Evolutionary conservation across 1,140 invertebrate genomes (phyloP).

Genomic region (Gryon sp.): DNA sequence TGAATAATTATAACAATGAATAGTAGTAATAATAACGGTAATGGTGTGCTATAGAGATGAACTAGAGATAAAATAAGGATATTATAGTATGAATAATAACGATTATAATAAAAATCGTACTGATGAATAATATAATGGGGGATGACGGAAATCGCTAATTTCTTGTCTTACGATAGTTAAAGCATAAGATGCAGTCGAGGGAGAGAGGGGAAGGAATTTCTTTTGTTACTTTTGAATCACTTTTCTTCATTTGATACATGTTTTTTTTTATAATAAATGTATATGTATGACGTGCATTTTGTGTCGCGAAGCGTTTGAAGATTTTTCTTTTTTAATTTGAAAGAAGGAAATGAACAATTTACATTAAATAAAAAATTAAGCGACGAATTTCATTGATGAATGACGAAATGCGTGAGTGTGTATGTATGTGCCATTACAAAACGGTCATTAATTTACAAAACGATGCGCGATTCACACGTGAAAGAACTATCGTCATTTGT

Average conservation of each 20-base stretch:
- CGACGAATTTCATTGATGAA: slow-evolving; percentile 63
- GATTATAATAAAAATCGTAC: slow-evolving; percentile 51
- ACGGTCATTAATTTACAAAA: slow-evolving; percentile 75
- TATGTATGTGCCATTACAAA: slow-evolving; percentile 70
- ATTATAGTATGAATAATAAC: slow-evolving; percentile 55
- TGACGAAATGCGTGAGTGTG: slow-evolving; percentile 57
- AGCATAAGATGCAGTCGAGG: slow-evolving; percentile 72
- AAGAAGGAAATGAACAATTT: too few relatives aligned
- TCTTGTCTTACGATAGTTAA: slow-evolving; percentile 68
- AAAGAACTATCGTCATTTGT: slow-evolving; percentile 77
- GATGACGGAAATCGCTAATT: slow-evolving; percentile 65
- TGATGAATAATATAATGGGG: slow-evolving; percentile 59
- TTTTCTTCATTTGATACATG: slow-evolving; percentile 67
- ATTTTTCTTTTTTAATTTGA: too few relatives aligned
- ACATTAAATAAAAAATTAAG: too few relatives aligned
- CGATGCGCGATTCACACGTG: slow-evolving; percentile 76
- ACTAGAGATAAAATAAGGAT: slow-evolving; percentile 49
- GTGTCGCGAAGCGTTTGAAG: slow-evolving; percentile 18
- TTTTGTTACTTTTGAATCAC: slow-evolving; percentile 65
- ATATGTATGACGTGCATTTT: slow-evolving; percentile 32
- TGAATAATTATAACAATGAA: too few relatives aligned
- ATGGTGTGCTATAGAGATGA: slow-evolving; percentile 39
- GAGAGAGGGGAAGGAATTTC: too few relatives aligned
- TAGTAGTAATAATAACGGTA: slow-evolving; percentile 31
- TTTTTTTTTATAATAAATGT: slow-evolving; percentile 28